Evolutionary conservation across 2,888 invertebrate genomes (phyloP).

Genomic region (Maniola hyperantus): DNA sequence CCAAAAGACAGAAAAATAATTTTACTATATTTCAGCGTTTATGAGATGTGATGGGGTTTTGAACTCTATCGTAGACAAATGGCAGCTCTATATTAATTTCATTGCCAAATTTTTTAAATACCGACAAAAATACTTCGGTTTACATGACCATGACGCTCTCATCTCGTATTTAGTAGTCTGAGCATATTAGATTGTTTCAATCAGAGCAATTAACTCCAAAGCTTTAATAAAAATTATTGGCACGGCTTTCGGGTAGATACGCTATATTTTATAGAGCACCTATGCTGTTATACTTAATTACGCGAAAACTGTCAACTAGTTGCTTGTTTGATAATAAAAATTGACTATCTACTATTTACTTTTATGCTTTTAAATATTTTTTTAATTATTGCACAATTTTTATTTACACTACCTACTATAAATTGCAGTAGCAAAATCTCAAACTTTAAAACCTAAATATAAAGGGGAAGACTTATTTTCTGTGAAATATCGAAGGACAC

Average conservation of each 20-base stretch:
- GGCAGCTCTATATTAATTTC: conserved; percentile 32
- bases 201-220: conserved; percentile 30
- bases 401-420: too few species aligned
- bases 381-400: too few species aligned
- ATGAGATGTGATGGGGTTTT: too few species aligned
- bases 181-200: conserved; percentile 30
- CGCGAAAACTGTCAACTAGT: conserved; percentile 23
- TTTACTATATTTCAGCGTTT: too few species aligned
- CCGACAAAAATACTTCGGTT: conserved; percentile 68
- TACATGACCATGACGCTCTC: conserved; percentile 67
- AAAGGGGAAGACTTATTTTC: too few species aligned
- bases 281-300: conserved; percentile 22
- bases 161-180: conserved; percentile 39
- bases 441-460: too few species aligned
- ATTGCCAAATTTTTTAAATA: conserved; percentile 65
- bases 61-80: background rate
- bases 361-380: too few species aligned
- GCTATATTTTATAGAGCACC: conserved; percentile 22
- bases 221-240: conserved; percentile 30
- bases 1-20: too few species aligned
- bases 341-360: background rate
- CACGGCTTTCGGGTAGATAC: conserved; percentile 18
- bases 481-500: too few species aligned
- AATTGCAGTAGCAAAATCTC: too few species aligned
- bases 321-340: conserved; percentile 21